These are phyloP conservation scores for Heliconius aoede DNA, from an alignment of 2,888 invertebrate genomes.

Conservation along the genomic window DNA sequence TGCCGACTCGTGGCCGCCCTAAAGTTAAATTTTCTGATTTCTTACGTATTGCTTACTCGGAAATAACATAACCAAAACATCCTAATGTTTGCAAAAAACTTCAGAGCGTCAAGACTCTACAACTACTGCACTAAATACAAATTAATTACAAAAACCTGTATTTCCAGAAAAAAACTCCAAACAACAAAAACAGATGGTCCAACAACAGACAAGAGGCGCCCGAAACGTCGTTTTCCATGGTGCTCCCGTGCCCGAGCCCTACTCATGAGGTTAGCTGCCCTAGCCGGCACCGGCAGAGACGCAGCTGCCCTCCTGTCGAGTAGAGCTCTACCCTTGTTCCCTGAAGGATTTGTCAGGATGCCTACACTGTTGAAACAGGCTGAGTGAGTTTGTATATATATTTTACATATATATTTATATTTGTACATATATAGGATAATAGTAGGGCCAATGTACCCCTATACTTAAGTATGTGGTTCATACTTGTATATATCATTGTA, in stretches of 20 bases:
- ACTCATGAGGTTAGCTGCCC: conserved; percentile 56
- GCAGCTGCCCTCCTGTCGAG: conserved; percentile 78
- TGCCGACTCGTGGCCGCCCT: no score
- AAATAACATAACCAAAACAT: no score
- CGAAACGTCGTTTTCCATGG: conserved; percentile 90
- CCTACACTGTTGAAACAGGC: conserved; percentile 81
- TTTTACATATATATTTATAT: no score
- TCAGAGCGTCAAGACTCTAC: no score
- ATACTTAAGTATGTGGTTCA: no score
- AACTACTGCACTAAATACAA: no score
- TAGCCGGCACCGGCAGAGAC: conserved; percentile 48
- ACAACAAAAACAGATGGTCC: conserved; percentile 71
- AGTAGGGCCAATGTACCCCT: background rate
- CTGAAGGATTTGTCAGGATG: conserved; percentile 86
- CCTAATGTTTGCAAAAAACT: no score
- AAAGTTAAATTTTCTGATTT: no score
- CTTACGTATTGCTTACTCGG: no score
- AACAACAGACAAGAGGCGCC: conserved; percentile 82
- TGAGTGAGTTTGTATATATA: conserved; percentile 63
- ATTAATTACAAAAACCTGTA: background rate
- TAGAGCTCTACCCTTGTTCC: conserved; percentile 87
- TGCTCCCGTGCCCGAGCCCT: conserved; percentile 67
- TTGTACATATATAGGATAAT: background rate
- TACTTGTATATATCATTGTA: background rate
- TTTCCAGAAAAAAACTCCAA: conserved; percentile 70